Evolutionary conservation across 2,888 invertebrate genomes (phyloP), one percentile per base, ranked within the genome.

Genomic region (Mimas tiliae): DNA sequence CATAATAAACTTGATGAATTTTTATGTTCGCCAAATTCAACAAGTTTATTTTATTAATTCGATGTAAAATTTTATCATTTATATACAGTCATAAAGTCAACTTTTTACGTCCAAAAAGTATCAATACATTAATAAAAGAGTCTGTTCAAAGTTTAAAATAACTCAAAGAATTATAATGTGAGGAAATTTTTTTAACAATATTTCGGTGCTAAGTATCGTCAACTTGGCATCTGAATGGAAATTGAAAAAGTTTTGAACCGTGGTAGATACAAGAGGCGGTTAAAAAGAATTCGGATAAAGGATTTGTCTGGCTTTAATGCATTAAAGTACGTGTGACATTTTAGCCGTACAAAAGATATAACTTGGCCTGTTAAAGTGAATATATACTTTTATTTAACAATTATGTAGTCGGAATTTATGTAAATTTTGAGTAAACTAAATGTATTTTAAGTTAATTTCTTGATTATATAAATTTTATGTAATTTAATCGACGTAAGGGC

Each of bases 161-260:
- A 70, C 74, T 76, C 68, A 58, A 63, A 70, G 70, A 74, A 76
- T 50, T 76, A 73, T 75, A 76, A 76, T 71, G 69, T 65, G 68
- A 68, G 65, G 66, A 77, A 79, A 66, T 74, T 76, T 74, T 58
- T 74, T 72, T 69, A 73, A 77, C 78, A 80, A 79, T 82, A 82
- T 84, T 84, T 84, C 75, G 73, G 76, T 78, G 81, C 76, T 83
- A 82, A 85, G 80, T 82, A 80, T 78, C 74, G 76, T 75, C 77
- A 80, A 79, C 78, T 78, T 70, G 73, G 77, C 79, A 84, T 89
- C 86, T 85, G 80, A 86, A 89, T 86, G 82, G 81, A 89, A 89
- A 90, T 90, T 88, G 88, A 89, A 90, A 90, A 90, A 89, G 87
- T 91, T 90, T 87, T 75, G 75, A 79, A 79, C 80, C 80, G 70